phyloP scores from a whole-genome alignment of 2,888 invertebrate genomes.

The Cecidostiba fungosa region DNA sequence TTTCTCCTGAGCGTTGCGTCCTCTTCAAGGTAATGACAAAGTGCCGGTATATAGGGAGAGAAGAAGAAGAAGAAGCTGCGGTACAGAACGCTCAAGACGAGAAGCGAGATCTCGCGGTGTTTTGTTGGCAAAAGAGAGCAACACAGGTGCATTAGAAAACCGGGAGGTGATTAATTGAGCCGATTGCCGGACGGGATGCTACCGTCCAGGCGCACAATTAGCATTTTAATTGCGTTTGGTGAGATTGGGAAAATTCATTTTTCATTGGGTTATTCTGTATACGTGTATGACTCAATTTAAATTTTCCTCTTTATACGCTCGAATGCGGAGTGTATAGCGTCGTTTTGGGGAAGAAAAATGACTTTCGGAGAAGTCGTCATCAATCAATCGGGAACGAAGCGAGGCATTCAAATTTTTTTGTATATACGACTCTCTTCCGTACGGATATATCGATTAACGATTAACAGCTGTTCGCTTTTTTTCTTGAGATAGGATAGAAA shows the following conservation, averaged over 20 bases:
- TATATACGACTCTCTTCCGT: neutral
- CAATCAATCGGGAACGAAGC: neutral
- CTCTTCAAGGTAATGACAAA: slow-evolving; percentile 59
- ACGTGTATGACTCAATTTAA: neutral
- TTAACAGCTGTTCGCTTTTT: slow-evolving; percentile 8
- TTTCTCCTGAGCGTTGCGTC: slow-evolving; percentile 21
- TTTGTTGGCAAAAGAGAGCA: slow-evolving; percentile 33
- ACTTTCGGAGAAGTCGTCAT: neutral
- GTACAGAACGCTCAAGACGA: slow-evolving; percentile 30
- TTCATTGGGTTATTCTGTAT: neutral
- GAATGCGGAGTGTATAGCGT: neutral
- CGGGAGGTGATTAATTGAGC: slow-evolving; percentile 49
- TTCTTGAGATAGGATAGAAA: neutral
- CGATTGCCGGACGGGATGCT: slow-evolving; percentile 4
- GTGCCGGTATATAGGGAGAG: neutral
- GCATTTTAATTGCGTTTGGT: slow-evolving; percentile 29
- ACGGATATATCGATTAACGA: neutral
- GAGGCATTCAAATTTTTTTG: neutral
- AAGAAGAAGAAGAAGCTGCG: neutral
- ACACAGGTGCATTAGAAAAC: slow-evolving; percentile 27
- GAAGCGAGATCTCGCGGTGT: slow-evolving; percentile 28
- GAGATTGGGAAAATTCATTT: neutral
- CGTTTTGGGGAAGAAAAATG: neutral
- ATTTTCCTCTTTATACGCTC: neutral
- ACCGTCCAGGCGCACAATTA: neutral